Evolutionary conservation across 1,140 invertebrate species (phyloP), one percentile per base, ranked within the genome.

Genomic region (Linepithema humile): DNA sequence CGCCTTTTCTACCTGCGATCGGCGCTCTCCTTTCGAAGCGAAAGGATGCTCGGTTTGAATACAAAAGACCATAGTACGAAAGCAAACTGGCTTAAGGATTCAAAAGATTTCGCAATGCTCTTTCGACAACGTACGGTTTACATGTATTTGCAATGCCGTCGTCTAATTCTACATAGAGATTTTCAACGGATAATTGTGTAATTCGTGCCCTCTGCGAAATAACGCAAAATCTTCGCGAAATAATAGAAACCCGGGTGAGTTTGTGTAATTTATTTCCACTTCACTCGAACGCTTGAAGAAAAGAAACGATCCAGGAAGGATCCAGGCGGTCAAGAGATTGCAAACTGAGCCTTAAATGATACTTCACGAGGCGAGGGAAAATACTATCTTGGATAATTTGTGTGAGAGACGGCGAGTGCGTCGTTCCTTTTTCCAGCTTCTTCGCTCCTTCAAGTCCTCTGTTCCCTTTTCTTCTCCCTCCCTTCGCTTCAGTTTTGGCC

Each of bases 341-440:
- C 90, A 85, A 87, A 84, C 75, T 85, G 85, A 90, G 90, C 86
- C 82, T 82, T 88, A 88, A 92, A 85, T 90, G 90, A 92, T 91
- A 90, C 87, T 88, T 86, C 70, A 90, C 85, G 82, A 87, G 85
- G 77, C 60, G 75, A 60, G 72, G n/a, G 48, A 50, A 82, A 85
- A 85, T 62, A 65, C 59, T 85, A 86, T 85, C 85, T 75, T 67
- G 43, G 80, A 87, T 92, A 92, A 92, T 91, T 91, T 91, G 90
- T 92, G 91, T 92, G 91, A 86, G 91, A 92, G 85, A 60, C 40
- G 60, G 59, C 86, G 69, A 90, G 87, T 91, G 90, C 85, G 88
- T 91, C 88, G 85, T 84, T 43, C 64, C 67, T 53, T n/a, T n/a
- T n/a, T 57, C 83, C 59, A 59, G 15, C 38, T 77, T 64, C 35